A percentile compares a stretch with the other conserved stretches of the same genome.
Conservation (phyloP, 2,888 invertebrate species). For the Lasioglossum villosulum region DNA sequence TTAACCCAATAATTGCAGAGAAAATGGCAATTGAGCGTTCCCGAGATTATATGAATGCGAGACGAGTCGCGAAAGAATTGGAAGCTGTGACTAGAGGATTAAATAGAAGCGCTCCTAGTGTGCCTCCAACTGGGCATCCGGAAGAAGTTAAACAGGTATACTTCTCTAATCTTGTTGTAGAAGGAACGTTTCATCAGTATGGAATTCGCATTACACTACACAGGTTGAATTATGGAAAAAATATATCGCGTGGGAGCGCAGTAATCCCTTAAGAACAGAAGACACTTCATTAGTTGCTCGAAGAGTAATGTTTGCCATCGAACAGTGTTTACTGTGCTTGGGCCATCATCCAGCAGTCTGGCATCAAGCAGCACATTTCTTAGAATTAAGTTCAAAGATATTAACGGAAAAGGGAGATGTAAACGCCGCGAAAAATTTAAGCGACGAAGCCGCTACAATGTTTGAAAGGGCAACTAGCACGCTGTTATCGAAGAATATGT, state of each 20-base stretch:
- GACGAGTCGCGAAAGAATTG: slow-evolving; percentile 97
- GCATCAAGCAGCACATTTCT: slow-evolving; percentile 99
- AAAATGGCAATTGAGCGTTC: slow-evolving; percentile 99
- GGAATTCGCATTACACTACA: not conserved
- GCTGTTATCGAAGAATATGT: slow-evolving; percentile 94
- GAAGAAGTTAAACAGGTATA: slow-evolving; percentile 96
- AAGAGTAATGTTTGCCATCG: slow-evolving; percentile 99
- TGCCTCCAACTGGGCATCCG: slow-evolving; percentile 96
- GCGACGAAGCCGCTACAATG: slow-evolving; percentile 97
- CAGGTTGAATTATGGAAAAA: slow-evolving; percentile 99
- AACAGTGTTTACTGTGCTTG: slow-evolving; percentile 97
- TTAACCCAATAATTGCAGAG: slow-evolving; percentile 96
- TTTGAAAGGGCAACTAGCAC: slow-evolving; percentile 97
- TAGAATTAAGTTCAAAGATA: slow-evolving; percentile 97
- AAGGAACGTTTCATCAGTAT: not conserved
- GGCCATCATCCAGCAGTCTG: slow-evolving; percentile 99
- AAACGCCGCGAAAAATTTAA: slow-evolving; percentile 95
- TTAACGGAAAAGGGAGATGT: slow-evolving; percentile 98
- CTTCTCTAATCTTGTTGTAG: not conserved
- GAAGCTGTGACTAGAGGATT: slow-evolving; percentile 97
- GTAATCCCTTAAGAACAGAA: slow-evolving; percentile 97
- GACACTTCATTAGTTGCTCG: slow-evolving; percentile 97
- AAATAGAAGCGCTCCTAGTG: slow-evolving; percentile 97
- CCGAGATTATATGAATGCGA: slow-evolving; percentile 98
- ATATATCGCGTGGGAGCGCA: slow-evolving; percentile 98